Evolutionary conservation across 2,113 vertebrate species (phyloP).

Genomic region (Hippopotamus amphibius): DNA sequence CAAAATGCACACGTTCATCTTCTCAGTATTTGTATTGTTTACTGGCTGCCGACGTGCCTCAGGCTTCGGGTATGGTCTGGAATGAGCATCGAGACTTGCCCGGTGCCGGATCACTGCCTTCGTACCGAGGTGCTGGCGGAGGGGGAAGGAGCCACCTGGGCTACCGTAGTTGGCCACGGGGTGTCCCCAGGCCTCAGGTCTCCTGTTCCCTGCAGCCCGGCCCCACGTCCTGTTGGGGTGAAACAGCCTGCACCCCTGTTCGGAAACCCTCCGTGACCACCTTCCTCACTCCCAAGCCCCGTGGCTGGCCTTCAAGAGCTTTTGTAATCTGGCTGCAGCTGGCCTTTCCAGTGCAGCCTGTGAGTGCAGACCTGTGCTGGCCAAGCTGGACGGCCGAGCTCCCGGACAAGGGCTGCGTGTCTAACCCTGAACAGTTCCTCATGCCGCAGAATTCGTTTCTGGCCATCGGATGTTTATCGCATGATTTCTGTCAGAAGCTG

Average conservation of each 20-base stretch:
- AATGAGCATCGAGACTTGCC: neutral
- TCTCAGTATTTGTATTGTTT: neutral
- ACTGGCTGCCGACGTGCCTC: neutral
- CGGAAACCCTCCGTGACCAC: neutral
- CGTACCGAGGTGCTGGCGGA: neutral
- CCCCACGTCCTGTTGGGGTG: neutral
- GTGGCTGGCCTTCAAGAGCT: neutral
- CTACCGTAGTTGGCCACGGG: neutral
- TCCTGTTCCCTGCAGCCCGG: neutral
- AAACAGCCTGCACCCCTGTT: neutral
- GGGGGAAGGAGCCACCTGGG: neutral
- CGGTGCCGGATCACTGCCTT: neutral
- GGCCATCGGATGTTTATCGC: neutral
- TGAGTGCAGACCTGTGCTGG: neutral
- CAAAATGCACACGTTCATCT: neutral
- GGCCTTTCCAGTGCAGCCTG: neutral
- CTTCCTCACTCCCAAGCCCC: neutral
- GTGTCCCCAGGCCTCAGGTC: neutral
- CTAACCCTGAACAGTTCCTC: neutral
- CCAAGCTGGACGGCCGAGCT: neutral
- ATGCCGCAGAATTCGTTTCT: neutral
- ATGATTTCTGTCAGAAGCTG: neutral
- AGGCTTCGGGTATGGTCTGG: neutral
- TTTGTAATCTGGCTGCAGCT: neutral
- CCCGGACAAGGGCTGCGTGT: neutral